Evolutionary conservation across 2,113 vertebrate genomes (phyloP).

Genomic region (Ophthalmolycus amberensis): DNA sequence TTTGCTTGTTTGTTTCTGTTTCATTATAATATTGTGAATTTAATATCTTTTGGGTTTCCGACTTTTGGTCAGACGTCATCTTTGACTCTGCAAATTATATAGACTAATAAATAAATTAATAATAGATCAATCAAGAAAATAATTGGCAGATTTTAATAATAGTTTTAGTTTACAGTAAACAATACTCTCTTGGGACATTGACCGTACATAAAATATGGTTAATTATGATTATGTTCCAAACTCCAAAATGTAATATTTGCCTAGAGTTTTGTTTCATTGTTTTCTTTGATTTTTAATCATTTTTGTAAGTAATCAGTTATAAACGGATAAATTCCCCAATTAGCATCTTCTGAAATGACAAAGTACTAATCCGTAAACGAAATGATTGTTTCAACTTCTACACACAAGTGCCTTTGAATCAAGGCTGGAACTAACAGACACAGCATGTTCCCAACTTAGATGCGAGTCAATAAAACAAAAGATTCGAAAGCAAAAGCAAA

Average conservation of each 20-base stretch:
- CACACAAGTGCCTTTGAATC: conserved; percentile 4
- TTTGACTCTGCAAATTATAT: background rate
- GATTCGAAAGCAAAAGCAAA: conserved; percentile 18
- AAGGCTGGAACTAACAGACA: background rate
- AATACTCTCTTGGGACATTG: background rate
- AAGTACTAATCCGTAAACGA: too few species aligned
- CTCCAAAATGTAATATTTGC: background rate
- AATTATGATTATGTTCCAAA: background rate
- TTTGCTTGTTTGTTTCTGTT: background rate
- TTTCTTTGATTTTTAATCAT: background rate
- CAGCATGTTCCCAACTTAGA: background rate
- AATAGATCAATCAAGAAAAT: background rate
- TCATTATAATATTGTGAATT: background rate
- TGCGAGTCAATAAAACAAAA: conserved; percentile 13
- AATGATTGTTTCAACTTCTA: conserved; percentile 11
- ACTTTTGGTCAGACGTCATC: background rate
- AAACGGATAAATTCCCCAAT: background rate
- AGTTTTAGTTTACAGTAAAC: background rate
- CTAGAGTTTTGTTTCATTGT: background rate
- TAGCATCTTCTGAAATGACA: background rate
- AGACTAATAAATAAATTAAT: background rate
- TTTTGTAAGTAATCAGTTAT: background rate
- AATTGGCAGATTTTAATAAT: background rate
- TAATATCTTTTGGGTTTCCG: background rate
- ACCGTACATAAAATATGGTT: background rate